These are phyloP conservation scores for Alitta virens DNA, from an alignment of 2,888 invertebrate species.

Conservation along the genomic window DNA sequence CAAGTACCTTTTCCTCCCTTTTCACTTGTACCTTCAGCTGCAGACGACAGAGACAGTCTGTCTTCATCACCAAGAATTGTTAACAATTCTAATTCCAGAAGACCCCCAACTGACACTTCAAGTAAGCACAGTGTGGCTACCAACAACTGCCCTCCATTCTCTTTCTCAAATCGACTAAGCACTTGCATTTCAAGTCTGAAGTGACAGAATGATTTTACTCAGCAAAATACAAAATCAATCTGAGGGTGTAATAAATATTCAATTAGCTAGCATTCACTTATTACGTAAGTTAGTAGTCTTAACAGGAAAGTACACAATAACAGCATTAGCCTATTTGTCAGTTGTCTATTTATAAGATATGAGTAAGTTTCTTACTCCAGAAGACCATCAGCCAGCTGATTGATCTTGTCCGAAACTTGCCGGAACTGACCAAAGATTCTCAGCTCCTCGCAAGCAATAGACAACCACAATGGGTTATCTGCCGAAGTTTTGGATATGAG, in stretches of 20 bases:
- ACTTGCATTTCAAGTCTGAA: conserved; percentile 45
- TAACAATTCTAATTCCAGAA: conserved; percentile 49
- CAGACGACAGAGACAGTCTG: conserved; percentile 35
- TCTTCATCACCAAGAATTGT: conserved; percentile 45
- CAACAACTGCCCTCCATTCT: conserved; percentile 43
- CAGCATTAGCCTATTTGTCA: too few species aligned
- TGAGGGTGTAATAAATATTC: too few species aligned
- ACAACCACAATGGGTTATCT: conserved; percentile 55
- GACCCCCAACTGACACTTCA: conserved; percentile 50
- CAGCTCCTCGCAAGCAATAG: conserved; percentile 54
- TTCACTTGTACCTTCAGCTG: too few species aligned
- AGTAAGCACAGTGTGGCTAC: conserved; percentile 52
- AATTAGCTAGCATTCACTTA: too few species aligned
- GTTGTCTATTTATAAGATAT: too few species aligned
- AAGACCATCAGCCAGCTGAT: conserved; percentile 47
- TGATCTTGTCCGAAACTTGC: conserved; percentile 45
- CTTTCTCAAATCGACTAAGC: conserved; percentile 44
- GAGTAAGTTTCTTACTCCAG: conserved; percentile 53
- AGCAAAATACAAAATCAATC: too few species aligned
- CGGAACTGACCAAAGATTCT: conserved; percentile 39
- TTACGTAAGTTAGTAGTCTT: too few species aligned
- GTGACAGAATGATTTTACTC: conserved; percentile 1
- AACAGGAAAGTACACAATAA: too few species aligned
- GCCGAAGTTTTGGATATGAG: conserved; percentile 46
- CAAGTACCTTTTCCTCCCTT: too few species aligned